phyloP scores from a whole-genome alignment of 2,797 vertebrate species.

The Argya squamiceps region DNA sequence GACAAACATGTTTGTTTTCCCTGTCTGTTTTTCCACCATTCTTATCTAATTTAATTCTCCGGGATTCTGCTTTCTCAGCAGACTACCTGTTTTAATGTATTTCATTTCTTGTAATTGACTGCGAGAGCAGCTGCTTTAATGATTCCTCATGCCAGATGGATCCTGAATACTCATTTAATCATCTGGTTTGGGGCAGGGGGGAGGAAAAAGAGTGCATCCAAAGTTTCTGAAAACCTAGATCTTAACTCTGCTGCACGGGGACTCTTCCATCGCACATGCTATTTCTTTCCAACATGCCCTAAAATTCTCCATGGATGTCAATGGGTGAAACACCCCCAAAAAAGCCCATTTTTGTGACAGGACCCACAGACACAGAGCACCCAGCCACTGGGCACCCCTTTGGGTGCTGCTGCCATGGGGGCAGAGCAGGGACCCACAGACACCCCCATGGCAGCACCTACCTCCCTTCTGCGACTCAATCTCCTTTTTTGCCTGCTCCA shows the following conservation, averaged over 20 bases:
- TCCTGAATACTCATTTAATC: slow-evolving; percentile 31
- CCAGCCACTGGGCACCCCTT: neutral
- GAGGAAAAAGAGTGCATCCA: neutral
- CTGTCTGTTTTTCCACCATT: slow-evolving; percentile 42
- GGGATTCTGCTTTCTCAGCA: slow-evolving; percentile 64
- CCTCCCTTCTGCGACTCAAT: slow-evolving; percentile 96
- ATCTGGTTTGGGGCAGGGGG: neutral
- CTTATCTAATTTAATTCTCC: slow-evolving; percentile 27
- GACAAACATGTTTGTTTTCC: slow-evolving; percentile 53
- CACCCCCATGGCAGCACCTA: neutral
- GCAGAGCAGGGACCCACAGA: neutral
- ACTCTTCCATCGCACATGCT: neutral
- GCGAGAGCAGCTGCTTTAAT: slow-evolving; percentile 29
- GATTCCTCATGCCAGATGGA: slow-evolving; percentile 32
- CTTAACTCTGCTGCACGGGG: fast-evolving
- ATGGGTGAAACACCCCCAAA: fast-evolving
- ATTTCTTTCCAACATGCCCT: neutral
- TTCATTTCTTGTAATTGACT: slow-evolving; percentile 59
- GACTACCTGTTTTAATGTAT: slow-evolving; percentile 53
- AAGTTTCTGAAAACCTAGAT: neutral
- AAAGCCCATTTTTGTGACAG: neutral
- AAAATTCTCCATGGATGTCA: neutral
- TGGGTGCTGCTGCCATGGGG: neutral
- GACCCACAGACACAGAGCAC: neutral
- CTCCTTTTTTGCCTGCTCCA: slow-evolving; percentile 99